phyloP scores from a whole-genome alignment of 2,113 vertebrate species.

The Mohoua ochrocephala region DNA sequence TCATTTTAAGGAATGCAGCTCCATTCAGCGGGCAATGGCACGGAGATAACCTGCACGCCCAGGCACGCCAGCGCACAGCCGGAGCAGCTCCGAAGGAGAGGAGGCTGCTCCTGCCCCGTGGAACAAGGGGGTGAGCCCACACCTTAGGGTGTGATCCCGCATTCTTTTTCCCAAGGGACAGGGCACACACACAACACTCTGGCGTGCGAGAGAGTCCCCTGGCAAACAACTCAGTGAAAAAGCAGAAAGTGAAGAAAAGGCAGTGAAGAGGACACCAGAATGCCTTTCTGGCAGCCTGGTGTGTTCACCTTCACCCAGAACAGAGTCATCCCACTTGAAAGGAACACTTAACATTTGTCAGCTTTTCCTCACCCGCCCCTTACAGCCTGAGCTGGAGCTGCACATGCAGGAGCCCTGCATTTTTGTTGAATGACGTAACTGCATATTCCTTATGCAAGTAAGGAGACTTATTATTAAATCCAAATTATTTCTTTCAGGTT shows the following conservation, averaged over 20 bases:
- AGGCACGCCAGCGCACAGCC: background rate
- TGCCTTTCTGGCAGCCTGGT: background rate
- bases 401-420: background rate
- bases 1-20: background rate
- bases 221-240: background rate
- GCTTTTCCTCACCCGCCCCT: background rate
- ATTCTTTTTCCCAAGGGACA: background rate
- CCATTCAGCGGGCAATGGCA: background rate
- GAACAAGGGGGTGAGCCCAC: constrained; percentile 14
- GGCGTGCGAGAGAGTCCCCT: background rate
- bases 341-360: background rate
- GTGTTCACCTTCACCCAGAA: constrained; percentile 10
- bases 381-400: background rate
- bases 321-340: background rate
- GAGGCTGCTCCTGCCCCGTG: background rate
- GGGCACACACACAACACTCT: background rate
- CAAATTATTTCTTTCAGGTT: background rate
- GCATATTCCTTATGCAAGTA: background rate
- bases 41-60: constrained; percentile 5
- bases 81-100: background rate
- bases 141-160: constrained; percentile 16
- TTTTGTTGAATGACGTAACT: constrained; percentile 28
- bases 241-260: background rate
- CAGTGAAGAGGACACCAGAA: background rate
- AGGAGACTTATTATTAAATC: background rate